Base-by-base conservation (phyloP, 1,140 invertebrate genomes). In the Eueides isabella region DNA sequence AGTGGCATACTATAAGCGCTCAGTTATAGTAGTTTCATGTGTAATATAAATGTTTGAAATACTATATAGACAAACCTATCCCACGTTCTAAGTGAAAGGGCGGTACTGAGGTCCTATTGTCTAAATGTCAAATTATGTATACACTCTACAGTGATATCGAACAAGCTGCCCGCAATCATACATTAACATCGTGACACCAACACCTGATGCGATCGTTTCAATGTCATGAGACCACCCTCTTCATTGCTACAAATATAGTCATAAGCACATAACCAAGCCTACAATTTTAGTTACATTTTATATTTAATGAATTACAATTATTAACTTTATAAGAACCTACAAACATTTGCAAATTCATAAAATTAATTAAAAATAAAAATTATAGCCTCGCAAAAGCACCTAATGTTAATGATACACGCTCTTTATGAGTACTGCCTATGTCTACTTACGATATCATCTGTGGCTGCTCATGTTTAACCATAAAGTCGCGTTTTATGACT, bases 121-220 rank as follows among this genome's bases (percentile, higher is more conserved):
- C 82, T 85, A 80, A 83, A 76, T 84, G 88, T 88, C 86, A 86
- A 90, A 89, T 81, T 84, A 87, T 87, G 89, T 91, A 88, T 85
- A 31, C 31, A 31, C 31, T 7, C 41, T 7, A 92, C 78, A 82
- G 78, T 76, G 83, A 83, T 82, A 76, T 76, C 79, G 72, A 63
- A 73, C 79, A 85, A 78, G 79, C 77, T 75, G 74, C 48, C 19
- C 48, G 19, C 48, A 0, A 55, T 55, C 74, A 68, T 75, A 67
- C 65, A 65, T 38, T 72, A 64, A 76, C 76, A 77, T 77, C 75
- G 85, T 73, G 70, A 77, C 76, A 77, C 75, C 74, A 85, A 88
- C 85, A 91, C 87, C 83, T 87, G 88, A 91, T 73, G 87, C 75
- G 89, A 90, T 91, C 75, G 7, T 55, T 55, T 26, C 48, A 55